phyloP scores from a whole-genome alignment of 2,797 vertebrate genomes.

The Oreortyx pictus region DNA sequence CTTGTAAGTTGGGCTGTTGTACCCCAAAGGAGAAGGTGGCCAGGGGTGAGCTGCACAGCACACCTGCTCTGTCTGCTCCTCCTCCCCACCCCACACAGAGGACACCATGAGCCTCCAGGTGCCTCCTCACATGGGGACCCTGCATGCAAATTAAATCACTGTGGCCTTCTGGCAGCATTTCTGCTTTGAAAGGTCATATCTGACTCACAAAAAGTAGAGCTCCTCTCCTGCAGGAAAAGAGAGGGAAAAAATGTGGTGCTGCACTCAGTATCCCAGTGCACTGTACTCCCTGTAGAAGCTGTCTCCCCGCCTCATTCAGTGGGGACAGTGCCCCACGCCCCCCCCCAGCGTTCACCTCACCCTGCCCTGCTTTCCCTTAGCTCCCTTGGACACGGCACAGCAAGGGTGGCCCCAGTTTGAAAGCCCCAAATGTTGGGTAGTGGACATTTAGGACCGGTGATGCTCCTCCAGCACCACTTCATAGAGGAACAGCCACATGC shows the following conservation, averaged over 20 bases:
- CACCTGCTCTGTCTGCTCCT: not conserved
- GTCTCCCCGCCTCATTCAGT: rapidly evolving
- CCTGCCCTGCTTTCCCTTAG: rapidly evolving
- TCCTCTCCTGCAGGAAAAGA: constrained; percentile 1
- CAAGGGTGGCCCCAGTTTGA: not conserved
- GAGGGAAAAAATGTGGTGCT: not conserved
- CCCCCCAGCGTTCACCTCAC: not conserved
- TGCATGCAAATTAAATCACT: not conserved
- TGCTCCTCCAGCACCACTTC: not conserved
- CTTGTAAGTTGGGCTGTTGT: constrained; percentile 81
- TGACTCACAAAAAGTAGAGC: not conserved
- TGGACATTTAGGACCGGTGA: not conserved
- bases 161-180: not conserved
- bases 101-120: rapidly evolving
- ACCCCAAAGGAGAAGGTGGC: rapidly evolving
- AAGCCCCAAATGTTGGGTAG: rapidly evolving
- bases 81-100: rapidly evolving
- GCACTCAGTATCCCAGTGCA: not conserved
- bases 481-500: rapidly evolving
- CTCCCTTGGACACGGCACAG: not conserved
- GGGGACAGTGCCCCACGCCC: rapidly evolving
- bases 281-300: rapidly evolving
- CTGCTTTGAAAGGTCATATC: not conserved
- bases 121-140: not conserved
- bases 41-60: rapidly evolving